phyloP scores from a whole-genome alignment of 2,888 invertebrate species.

The Eurois occulta region DNA sequence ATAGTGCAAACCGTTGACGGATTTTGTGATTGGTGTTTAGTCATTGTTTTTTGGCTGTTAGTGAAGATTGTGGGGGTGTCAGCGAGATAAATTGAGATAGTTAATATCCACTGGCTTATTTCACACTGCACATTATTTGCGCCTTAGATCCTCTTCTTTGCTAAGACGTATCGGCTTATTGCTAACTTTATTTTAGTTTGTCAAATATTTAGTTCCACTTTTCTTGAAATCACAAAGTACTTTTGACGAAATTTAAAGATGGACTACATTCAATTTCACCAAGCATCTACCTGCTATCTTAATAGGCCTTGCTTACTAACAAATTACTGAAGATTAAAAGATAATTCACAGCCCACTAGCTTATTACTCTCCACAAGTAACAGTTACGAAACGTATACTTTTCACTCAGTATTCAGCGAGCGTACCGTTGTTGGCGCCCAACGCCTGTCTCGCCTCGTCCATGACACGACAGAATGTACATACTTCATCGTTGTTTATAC shows the following conservation, averaged over 20 bases:
- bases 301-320: too few species aligned
- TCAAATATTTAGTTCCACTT: neutral
- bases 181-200: neutral
- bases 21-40: conserved; percentile 14
- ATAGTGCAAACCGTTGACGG: conserved; percentile 16
- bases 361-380: conserved; percentile 13
- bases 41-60: conserved; percentile 1
- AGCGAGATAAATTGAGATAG: neutral
- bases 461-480: conserved; percentile 42
- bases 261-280: neutral
- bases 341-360: neutral
- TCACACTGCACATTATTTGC: neutral
- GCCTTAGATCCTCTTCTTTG: neutral
- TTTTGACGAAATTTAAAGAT: neutral
- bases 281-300: neutral
- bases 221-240: neutral
- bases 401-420: conserved; percentile 39
- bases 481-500: conserved; percentile 13
- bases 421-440: conserved; percentile 50
- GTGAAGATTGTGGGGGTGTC: neutral
- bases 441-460: conserved; percentile 38
- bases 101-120: neutral
- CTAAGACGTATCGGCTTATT: neutral
- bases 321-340: neutral
- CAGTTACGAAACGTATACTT: conserved; percentile 20